Conservation (phyloP, 2,113 vertebrate genomes). For the Varanus salvator region DNA sequence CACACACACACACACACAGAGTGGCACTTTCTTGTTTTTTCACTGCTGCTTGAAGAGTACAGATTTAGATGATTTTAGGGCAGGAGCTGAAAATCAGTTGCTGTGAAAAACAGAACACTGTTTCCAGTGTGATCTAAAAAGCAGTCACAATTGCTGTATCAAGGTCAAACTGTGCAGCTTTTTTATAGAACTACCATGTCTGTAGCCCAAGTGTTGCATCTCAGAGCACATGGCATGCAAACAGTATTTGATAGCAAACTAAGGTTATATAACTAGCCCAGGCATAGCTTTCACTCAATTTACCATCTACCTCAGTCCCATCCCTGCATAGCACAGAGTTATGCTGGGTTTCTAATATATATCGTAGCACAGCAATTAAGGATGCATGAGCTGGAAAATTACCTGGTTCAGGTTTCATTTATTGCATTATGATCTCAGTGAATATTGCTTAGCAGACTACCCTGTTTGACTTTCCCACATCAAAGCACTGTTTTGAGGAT, state of each 20-base stretch:
- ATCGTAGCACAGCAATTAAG: neutral
- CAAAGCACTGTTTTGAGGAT: neutral
- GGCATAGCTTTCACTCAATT: neutral
- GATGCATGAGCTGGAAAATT: neutral
- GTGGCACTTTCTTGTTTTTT: too few relatives aligned
- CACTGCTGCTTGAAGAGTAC: neutral
- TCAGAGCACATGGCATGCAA: accelerated
- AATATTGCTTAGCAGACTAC: neutral
- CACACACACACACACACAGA: too few relatives aligned
- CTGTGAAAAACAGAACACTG: conserved; percentile 8
- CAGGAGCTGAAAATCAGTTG: neutral
- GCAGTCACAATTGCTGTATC: conserved; percentile 16
- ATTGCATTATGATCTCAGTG: neutral
- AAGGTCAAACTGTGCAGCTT: neutral
- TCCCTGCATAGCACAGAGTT: neutral
- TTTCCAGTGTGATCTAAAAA: neutral
- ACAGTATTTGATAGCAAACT: neutral
- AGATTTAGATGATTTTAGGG: conserved; percentile 25
- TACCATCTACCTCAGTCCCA: neutral
- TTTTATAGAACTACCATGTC: neutral
- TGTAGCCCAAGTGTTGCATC: neutral
- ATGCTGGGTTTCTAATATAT: neutral
- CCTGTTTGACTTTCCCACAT: neutral
- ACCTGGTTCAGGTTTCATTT: neutral
- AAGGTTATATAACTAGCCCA: neutral